phyloP scores from a whole-genome alignment of 2,797 vertebrate species.

The Threskiornis aethiopicus region DNA sequence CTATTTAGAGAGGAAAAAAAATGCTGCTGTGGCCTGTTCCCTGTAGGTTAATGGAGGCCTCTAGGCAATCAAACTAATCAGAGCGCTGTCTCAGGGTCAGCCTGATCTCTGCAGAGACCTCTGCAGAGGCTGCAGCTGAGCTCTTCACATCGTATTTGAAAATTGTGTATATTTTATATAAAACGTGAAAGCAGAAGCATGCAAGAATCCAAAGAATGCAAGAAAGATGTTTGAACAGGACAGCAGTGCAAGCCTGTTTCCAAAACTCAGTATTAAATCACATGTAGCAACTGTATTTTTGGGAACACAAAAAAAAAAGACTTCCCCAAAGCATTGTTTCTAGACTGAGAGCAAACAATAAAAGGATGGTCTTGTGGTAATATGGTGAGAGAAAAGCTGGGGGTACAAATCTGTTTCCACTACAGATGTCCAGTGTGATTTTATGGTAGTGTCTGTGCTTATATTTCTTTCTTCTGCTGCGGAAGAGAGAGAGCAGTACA shows the following conservation, averaged over 20 bases:
- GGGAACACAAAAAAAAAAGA: not conserved
- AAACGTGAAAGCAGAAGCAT: not conserved
- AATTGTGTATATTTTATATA: not conserved
- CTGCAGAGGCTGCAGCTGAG: not conserved
- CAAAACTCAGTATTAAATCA: not conserved
- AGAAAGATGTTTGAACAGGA: not conserved
- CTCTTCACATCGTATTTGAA: not conserved
- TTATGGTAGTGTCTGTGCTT: not conserved
- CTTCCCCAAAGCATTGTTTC: not conserved
- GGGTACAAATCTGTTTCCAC: not conserved
- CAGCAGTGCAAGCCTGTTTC: not conserved
- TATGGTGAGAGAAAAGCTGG: not conserved
- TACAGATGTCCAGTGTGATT: not conserved
- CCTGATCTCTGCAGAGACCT: not conserved
- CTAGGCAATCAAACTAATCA: slow-evolving; percentile 22
- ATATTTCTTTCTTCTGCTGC: not conserved
- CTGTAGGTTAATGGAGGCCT: not conserved
- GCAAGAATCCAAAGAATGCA: not conserved
- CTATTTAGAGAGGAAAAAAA: slow-evolving; percentile 23
- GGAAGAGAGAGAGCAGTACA: not conserved
- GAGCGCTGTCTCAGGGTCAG: not conserved
- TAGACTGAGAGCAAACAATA: not conserved
- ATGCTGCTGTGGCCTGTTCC: not conserved
- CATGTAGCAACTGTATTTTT: not conserved
- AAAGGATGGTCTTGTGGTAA: not conserved